Evolutionary conservation across 2,113 vertebrate species (phyloP).

Genomic region (Tragulus kanchil): DNA sequence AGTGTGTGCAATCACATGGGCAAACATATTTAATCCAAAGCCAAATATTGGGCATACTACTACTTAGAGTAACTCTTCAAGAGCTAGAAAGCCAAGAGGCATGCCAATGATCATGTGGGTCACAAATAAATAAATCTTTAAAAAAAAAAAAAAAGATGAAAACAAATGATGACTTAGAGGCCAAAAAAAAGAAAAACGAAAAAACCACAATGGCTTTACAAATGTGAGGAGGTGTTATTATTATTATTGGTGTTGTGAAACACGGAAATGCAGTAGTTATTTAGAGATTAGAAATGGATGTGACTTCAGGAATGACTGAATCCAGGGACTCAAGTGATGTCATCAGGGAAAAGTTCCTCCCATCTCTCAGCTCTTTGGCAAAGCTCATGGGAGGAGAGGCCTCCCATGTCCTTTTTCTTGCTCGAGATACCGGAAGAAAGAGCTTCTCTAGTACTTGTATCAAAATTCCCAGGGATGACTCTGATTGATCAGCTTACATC

Average conservation of each 20-base stretch:
- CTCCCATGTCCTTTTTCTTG: neutral
- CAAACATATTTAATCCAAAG: neutral
- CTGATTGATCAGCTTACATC: neutral
- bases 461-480: neutral
- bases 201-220: too few species aligned
- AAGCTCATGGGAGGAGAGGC: too few species aligned
- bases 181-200: too few species aligned
- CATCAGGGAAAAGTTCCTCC: neutral
- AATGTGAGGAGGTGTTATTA: neutral
- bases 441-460: neutral
- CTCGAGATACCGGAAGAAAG: neutral
- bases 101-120: fast-evolving
- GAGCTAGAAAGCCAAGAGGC: neutral
- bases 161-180: too few species aligned
- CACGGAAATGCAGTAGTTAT: too few species aligned
- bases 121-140: too few species aligned
- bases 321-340: neutral
- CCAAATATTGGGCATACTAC: neutral
- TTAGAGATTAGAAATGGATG: neutral
- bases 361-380: neutral
- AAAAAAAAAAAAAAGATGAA: too few species aligned
- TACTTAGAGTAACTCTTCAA: neutral
- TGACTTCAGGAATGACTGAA: neutral
- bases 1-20: neutral
- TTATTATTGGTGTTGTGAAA: too few species aligned